Percentiles rank a stretch among this genome's conserved stretches.
Conservation (phyloP, 2,888 invertebrate species). For the Catocala fraxini region DNA sequence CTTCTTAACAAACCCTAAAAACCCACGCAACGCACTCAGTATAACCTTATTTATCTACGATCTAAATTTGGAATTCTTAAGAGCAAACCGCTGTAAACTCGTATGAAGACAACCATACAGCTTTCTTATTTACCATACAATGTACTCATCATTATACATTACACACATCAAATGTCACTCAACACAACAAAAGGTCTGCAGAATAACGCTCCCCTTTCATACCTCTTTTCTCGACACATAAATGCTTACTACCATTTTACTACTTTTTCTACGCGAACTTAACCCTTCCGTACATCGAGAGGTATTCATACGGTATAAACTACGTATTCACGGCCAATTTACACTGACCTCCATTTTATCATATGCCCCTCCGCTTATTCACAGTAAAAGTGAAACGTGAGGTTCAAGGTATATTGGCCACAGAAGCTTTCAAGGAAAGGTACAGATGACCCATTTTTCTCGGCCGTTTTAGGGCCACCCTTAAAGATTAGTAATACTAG, state of each 20-base stretch:
- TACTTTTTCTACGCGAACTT: conserved; percentile 67
- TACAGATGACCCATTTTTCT: conserved; percentile 74
- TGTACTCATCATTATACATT: conserved; percentile 44
- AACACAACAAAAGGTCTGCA: conserved; percentile 63
- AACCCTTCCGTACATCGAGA: conserved; percentile 74
- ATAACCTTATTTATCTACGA: too few relatives aligned
- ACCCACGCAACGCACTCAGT: too few relatives aligned
- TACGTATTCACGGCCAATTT: conserved; percentile 61
- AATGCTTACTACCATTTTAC: conserved; percentile 77
- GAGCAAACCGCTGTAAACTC: neutral
- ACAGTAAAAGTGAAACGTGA: conserved; percentile 23
- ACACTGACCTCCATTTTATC: conserved; percentile 49
- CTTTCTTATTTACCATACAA: conserved; percentile 25
- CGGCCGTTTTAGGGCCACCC: conserved; percentile 67
- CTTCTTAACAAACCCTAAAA: too few relatives aligned
- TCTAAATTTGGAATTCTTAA: neutral
- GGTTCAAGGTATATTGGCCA: conserved; percentile 53
- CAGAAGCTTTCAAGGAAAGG: conserved; percentile 67
- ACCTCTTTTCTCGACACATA: conserved; percentile 66
- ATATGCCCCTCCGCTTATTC: conserved; percentile 8
- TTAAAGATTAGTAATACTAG: conserved; percentile 71
- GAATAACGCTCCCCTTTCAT: conserved; percentile 66
- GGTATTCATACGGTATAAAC: conserved; percentile 77
- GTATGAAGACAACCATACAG: neutral
- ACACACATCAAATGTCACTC: conserved; percentile 57